Evolutionary conservation across 2,113 vertebrate genomes (phyloP).

Genomic region (Neolamprologus variostigma): DNA sequence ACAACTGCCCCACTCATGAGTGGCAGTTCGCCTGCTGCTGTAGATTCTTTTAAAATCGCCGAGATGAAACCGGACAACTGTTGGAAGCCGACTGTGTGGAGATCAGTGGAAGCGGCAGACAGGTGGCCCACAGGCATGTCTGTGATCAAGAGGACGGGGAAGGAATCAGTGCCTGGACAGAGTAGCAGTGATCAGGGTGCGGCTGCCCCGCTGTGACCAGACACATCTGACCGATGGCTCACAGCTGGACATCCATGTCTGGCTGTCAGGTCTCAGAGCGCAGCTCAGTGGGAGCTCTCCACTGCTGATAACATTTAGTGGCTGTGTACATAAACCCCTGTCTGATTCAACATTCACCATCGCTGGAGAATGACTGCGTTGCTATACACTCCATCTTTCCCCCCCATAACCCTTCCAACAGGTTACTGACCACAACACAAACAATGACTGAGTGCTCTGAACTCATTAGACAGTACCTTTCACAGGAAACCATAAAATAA

Average conservation of each 20-base stretch:
- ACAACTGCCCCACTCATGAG: conserved; percentile 7
- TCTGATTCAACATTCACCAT: not conserved
- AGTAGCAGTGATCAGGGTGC: conserved; percentile 37
- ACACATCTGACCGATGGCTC: conserved; percentile 49
- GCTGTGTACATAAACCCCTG: conserved; percentile 2
- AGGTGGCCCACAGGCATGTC: conserved; percentile 37
- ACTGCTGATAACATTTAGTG: conserved; percentile 18
- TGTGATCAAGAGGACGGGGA: conserved; percentile 24
- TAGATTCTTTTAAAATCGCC: conserved; percentile 13
- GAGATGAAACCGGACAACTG: conserved; percentile 50
- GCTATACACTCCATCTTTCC: not conserved
- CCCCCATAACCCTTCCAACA: not conserved
- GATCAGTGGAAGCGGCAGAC: conserved; percentile 47
- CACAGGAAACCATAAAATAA: conserved; percentile 31
- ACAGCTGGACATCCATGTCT: conserved; percentile 52
- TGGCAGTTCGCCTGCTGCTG: conserved; percentile 14
- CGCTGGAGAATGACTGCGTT: not conserved
- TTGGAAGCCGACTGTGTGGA: not conserved
- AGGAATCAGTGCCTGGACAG: conserved; percentile 22
- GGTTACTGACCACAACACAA: conserved; percentile 8
- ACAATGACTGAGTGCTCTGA: conserved; percentile 25
- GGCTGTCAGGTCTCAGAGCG: conserved; percentile 30
- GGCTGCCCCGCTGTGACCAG: conserved; percentile 28
- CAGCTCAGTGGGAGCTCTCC: conserved; percentile 1
- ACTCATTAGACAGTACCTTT: not conserved